Evolutionary conservation across 2,797 vertebrate species (phyloP), one percentile per base, ranked within the genome.

Genomic region (Streptopelia turtur): DNA sequence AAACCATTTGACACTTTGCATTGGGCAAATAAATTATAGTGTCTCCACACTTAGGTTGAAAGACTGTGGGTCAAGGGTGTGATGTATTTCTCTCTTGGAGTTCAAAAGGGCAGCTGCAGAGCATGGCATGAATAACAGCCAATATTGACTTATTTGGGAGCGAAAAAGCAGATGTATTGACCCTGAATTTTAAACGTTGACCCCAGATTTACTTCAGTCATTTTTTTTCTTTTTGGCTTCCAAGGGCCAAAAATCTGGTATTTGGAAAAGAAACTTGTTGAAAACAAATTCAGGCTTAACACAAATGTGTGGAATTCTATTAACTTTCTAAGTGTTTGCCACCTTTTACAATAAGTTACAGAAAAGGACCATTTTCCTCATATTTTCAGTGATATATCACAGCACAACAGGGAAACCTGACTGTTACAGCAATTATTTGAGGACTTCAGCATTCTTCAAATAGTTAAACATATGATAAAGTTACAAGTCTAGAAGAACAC

Each of bases 81-180:
- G 72, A 88, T 93, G 65, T 91, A 86, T 93, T 91, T 95, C 89
- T 91, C 89, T 92, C 91, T 0, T 93, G 76, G 72, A 92, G 90
- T 93, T 96, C 94, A 87, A 87, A 96, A 95, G 94, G 93, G 84
- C 95, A 96, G 87, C 94, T 95, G 92, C 76, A 65, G 87, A 88
- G 50, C 65, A 69, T 69, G 59, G 43, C 65, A 90, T 93, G 92
- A 96, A 95, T 95, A 95, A 94, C 65, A 91, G 76, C 47, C 37
- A 30, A 72, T 91, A 95, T 5, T 63, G 82, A 85, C 84, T 90
- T 93, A 37, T 49, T 80, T 41, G 56, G 59, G 82, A 88, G 82
- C 78, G 57, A 86, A 87, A 93, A 93, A 64, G 72, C 53, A 89
- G 91, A 92, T 71, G 25, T 65, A 65, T 89, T 89, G 92, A 93